phyloP scores from a whole-genome alignment of 2,113 vertebrate species.

The Seriola aureovittata region DNA sequence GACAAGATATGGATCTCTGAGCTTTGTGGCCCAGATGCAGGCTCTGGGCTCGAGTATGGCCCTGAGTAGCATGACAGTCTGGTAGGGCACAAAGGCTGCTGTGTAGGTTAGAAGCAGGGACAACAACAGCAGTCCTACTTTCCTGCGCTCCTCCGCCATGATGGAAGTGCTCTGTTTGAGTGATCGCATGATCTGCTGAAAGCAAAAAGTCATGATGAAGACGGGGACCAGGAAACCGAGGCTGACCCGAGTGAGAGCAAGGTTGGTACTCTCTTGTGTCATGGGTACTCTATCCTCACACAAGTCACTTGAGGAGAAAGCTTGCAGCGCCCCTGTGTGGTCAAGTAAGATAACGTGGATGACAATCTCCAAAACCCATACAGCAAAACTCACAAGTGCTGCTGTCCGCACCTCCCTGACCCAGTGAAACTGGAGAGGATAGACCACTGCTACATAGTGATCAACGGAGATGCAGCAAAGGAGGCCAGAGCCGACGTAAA shows the following conservation, averaged over 20 bases:
- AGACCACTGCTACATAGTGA: constrained; percentile 88
- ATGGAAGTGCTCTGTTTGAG: constrained; percentile 74
- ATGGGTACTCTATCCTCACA: constrained; percentile 87
- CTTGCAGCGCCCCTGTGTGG: constrained; percentile 77
- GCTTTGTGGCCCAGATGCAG: constrained; percentile 79
- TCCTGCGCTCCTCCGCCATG: constrained; percentile 29
- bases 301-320: constrained; percentile 74
- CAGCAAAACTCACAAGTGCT: constrained; percentile 68
- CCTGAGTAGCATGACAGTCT: constrained; percentile 87
- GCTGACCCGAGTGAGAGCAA: constrained; percentile 84
- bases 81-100: constrained; percentile 89
- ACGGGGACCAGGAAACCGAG: constrained; percentile 88
- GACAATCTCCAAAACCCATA: constrained; percentile 87
- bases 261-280: constrained; percentile 66
- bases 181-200: constrained; percentile 83
- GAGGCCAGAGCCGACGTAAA: constrained; percentile 90
- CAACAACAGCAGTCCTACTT: constrained; percentile 69
- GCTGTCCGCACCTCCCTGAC: constrained; percentile 86
- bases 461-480: constrained; percentile 92
- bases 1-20: constrained; percentile 87
- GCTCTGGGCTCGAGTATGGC: constrained; percentile 79
- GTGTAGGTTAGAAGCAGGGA: constrained; percentile 88
- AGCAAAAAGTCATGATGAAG: constrained; percentile 86
- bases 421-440: constrained; percentile 85
- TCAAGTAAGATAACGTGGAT: constrained; percentile 80